A percentile compares a stretch with the other conserved stretches of the same genome.
Evolutionary conservation across 2,113 vertebrate species (phyloP).

Genomic region (Chamaea fasciata): DNA sequence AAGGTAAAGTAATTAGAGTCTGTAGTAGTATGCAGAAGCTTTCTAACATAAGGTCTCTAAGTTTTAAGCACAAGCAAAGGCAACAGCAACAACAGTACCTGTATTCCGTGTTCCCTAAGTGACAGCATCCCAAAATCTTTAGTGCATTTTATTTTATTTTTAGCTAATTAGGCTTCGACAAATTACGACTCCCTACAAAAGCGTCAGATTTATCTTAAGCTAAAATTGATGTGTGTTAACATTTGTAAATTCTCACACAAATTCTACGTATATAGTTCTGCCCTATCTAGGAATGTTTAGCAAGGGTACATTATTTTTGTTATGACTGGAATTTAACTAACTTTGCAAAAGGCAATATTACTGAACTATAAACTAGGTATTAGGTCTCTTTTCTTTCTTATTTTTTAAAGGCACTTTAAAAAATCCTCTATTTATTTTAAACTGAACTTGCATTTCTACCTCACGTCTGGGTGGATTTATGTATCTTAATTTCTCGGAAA

Average conservation of each 20-base stretch:
- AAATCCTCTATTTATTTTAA: background rate
- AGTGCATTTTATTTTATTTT: background rate
- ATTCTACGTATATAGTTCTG: background rate
- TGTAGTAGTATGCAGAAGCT: background rate
- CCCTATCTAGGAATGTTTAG: background rate
- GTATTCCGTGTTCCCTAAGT: too few species aligned
- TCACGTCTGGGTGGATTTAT: background rate
- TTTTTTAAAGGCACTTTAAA: background rate
- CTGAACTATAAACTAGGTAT: background rate
- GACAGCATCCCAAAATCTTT: too few species aligned
- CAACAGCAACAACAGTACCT: too few species aligned
- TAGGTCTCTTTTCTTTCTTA: background rate
- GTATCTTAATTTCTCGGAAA: background rate
- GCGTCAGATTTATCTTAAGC: background rate
- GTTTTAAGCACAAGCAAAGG: too few species aligned
- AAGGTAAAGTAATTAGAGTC: too few species aligned
- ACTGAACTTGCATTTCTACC: too few species aligned
- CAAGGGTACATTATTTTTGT: background rate
- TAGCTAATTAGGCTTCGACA: background rate
- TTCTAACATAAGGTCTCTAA: background rate
- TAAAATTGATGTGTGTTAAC: background rate
- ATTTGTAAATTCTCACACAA: background rate
- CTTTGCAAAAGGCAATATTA: background rate
- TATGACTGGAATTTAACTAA: background rate
- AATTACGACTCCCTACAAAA: background rate